These are phyloP conservation scores for Cyprinus carpio DNA, from an alignment of 2,113 vertebrate species.

Conservation along the genomic window DNA sequence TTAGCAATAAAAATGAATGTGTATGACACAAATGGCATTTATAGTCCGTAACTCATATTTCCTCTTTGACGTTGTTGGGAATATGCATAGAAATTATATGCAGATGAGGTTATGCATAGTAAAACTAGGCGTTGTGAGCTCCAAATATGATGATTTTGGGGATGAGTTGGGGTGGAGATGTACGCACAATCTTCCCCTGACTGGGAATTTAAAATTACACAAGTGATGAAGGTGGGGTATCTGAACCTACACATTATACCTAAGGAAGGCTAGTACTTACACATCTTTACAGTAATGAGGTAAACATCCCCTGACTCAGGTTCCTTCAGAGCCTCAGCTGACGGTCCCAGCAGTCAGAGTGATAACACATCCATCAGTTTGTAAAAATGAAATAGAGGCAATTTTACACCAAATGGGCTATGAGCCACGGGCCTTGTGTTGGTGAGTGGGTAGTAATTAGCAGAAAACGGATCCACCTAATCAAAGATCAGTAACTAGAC, in stretches of 20 bases:
- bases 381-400: slow-evolving; percentile 20
- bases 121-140: too few relatives aligned
- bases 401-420: slow-evolving; percentile 27
- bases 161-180: too few relatives aligned
- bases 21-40: too few relatives aligned
- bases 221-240: neutral
- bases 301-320: slow-evolving; percentile 3
- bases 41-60: too few relatives aligned
- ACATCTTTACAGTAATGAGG: slow-evolving; percentile 11
- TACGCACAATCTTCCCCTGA: too few relatives aligned
- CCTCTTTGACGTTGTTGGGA: too few relatives aligned
- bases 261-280: neutral
- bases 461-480: slow-evolving; percentile 74
- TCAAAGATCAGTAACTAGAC: slow-evolving; percentile 80
- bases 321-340: slow-evolving; percentile 3
- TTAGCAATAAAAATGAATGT: too few relatives aligned
- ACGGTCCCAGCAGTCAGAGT: neutral
- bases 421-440: slow-evolving; percentile 26
- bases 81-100: too few relatives aligned
- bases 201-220: too few relatives aligned
- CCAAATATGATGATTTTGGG: too few relatives aligned
- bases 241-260: neutral
- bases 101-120: too few relatives aligned
- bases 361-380: neutral
- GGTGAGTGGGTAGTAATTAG: slow-evolving; percentile 67